Evolutionary conservation across 2,113 vertebrate species (phyloP).

Genomic region (Pseudorectes ferrugineus): DNA sequence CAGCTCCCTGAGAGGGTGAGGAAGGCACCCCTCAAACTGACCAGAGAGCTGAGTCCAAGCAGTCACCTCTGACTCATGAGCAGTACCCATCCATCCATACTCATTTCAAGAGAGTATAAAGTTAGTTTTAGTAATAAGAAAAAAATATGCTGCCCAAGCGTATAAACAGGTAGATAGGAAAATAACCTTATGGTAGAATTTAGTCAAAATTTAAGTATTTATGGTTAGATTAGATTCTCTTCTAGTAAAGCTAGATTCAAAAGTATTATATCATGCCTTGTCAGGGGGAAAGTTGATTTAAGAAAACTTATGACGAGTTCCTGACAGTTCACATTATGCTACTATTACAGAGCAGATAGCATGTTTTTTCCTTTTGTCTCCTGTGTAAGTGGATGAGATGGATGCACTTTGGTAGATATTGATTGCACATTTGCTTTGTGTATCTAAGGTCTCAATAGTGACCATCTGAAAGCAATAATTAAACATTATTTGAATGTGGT

Average conservation of each 20-base stretch:
- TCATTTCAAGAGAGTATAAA: neutral
- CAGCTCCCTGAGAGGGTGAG: neutral
- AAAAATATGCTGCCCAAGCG: neutral
- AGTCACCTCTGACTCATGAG: neutral
- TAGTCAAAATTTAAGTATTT: neutral
- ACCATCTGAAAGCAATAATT: neutral
- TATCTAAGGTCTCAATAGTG: neutral
- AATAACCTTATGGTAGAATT: neutral
- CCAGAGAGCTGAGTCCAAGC: neutral
- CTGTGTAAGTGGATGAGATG: neutral
- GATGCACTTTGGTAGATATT: neutral
- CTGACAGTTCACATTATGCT: neutral
- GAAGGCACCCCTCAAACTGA: neutral
- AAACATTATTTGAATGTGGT: neutral
- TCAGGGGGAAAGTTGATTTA: fast-evolving
- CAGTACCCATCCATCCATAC: fast-evolving
- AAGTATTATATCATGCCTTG: neutral
- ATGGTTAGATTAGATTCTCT: neutral
- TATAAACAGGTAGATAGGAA: neutral
- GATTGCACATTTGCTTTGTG: neutral
- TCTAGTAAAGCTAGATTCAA: neutral
- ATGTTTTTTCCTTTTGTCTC: neutral
- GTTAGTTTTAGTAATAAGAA: neutral
- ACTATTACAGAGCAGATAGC: neutral
- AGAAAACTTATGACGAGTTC: neutral